Evolutionary conservation across 2,113 vertebrate genomes (phyloP).

Genomic region (Megatriorchis doriae): DNA sequence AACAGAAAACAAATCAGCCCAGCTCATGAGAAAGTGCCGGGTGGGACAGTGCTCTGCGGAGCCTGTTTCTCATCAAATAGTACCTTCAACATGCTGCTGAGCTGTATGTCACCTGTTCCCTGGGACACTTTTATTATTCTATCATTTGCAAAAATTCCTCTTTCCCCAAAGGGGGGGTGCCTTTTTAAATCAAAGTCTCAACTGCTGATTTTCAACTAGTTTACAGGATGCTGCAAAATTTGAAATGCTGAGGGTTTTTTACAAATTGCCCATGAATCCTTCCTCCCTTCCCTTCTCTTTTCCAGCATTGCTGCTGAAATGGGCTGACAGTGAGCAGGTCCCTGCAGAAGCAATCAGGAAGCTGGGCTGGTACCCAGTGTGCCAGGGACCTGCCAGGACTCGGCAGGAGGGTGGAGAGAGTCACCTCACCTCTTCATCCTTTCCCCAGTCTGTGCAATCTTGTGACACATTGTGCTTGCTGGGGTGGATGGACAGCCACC

Average conservation of each 20-base stretch:
- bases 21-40: neutral
- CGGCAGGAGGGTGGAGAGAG: neutral
- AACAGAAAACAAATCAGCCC: neutral
- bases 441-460: neutral
- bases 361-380: neutral
- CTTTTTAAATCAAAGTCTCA: neutral
- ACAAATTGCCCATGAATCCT: neutral
- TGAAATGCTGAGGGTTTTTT: neutral
- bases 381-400: neutral
- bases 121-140: neutral
- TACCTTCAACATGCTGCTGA: neutral
- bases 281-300: neutral
- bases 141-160: neutral
- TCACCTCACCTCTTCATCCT: neutral
- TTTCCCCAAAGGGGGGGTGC: neutral
- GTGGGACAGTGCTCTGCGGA: neutral
- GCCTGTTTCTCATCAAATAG: constrained; percentile 31
- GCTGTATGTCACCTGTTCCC: constrained; percentile 8
- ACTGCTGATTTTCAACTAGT: neutral
- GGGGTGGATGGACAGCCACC: neutral
- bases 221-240: neutral
- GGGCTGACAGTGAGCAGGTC: neutral
- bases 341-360: neutral
- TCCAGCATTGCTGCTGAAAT: neutral
- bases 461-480: neutral